phyloP scores from a whole-genome alignment of 2,888 invertebrate genomes.

The Nomada goodeniana region DNA sequence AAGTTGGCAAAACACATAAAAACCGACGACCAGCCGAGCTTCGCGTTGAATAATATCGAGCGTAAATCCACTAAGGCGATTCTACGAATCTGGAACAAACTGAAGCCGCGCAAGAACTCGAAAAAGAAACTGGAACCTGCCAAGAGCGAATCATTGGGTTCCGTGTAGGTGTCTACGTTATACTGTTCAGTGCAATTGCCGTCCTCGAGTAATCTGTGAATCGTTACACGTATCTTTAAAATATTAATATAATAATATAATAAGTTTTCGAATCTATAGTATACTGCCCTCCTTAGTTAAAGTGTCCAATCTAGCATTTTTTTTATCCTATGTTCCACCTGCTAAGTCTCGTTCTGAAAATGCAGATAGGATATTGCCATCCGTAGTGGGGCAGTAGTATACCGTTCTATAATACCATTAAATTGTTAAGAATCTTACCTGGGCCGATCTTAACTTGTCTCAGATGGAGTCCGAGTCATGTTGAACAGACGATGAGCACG shows the following conservation, averaged over 20 bases:
- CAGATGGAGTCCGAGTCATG: conserved; percentile 64
- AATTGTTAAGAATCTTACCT: not conserved
- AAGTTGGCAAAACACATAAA: conserved; percentile 48
- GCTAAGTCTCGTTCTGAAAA: too few species aligned
- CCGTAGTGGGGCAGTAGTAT: too few species aligned
- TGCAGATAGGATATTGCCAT: too few species aligned
- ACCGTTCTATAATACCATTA: too few species aligned
- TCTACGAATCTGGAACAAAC: conserved; percentile 63
- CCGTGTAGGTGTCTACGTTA: conserved; percentile 42
- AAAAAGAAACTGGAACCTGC: conserved; percentile 36
- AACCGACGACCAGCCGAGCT: conserved; percentile 47
- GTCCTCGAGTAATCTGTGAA: not conserved
- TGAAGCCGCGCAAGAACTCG: conserved; percentile 57
- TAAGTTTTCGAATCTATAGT: too few species aligned
- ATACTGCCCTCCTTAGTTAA: too few species aligned
- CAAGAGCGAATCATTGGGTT: conserved; percentile 31
- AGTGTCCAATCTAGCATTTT: too few species aligned
- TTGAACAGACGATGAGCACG: conserved; percentile 67
- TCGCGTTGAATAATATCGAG: conserved; percentile 51
- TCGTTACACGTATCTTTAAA: not conserved
- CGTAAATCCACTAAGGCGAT: conserved; percentile 59
- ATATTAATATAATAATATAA: not conserved
- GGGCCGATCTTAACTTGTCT: not conserved
- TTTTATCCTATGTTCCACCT: too few species aligned
- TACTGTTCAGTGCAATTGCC: not conserved